Evolutionary conservation across 2,888 invertebrate genomes (phyloP), one percentile per base, ranked within the genome.

Genomic region (Theodoxus fluviatilis): DNA sequence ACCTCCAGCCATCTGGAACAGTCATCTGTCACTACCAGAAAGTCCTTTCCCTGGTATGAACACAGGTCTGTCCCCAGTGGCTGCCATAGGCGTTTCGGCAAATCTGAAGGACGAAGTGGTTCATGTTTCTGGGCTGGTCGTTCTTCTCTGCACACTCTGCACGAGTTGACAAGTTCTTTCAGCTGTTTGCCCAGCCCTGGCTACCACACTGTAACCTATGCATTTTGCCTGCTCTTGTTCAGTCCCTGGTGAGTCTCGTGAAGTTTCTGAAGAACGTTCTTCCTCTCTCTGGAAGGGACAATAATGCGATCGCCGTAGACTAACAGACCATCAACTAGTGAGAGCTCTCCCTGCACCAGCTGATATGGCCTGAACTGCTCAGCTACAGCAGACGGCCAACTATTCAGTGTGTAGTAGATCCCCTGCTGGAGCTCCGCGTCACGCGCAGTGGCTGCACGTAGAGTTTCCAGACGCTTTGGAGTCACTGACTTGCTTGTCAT

Each of bases 1-100:
- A 69, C 25, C 18, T 64, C 69, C 22, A 69, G 25, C 64, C 69
- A 63, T 22, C 69, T 37, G 25, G 69, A 64, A 43, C 64, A 64
- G 33, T 52, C 63, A 38, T 64, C 69, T 1, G 49, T 28, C 2
- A 69, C 69, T 25, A 52, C 49, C 12, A 69, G 38, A 22, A 64
- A 52, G 28, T 69, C 64, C n/a, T 37, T 40, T 2, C 31, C 55
- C 15, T 63, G 2, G 55, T 43, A 38, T 2, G 69, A 6, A 33
- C 49, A 52, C 15, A 69, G 38, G 38, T 69, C 40, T 3, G 64
- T 52, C 1, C 64, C 64, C 18, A 69, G 33, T n/a, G 25, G 15
- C 12, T 64, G 69, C 64, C 69, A 64, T 12, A 37, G 64, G 3
- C 55, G 38, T n/a, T 69, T 22, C 0, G 61, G 59, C 25, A 68